These are phyloP conservation scores for Sebastolobus alascanus DNA, from an alignment of 2,797 vertebrate genomes.

Conservation along the genomic window DNA sequence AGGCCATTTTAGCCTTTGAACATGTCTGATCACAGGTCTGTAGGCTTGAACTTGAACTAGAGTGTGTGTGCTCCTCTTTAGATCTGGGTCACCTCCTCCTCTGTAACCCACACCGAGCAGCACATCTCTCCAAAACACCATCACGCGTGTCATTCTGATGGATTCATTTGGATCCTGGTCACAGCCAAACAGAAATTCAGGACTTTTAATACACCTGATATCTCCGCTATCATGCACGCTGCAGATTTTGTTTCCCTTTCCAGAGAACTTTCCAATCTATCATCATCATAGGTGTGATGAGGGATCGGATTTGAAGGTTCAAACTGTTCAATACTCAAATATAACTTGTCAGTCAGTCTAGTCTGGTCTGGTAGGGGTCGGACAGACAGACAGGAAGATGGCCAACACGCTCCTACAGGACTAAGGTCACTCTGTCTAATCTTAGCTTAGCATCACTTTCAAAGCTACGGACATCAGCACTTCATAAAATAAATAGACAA, in stretches of 20 bases:
- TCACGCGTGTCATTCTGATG: conserved; percentile 32
- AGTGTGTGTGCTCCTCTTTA: not conserved
- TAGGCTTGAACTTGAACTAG: not conserved
- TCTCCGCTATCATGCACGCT: not conserved
- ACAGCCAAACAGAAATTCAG: conserved; percentile 16
- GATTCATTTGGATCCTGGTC: conserved; percentile 11
- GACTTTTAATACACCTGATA: conserved; percentile 9
- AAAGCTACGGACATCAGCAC: conserved; percentile 39
- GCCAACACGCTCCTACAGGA: not conserved
- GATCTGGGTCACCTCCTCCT: conserved; percentile 1
- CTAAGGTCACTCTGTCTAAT: conserved; percentile 32
- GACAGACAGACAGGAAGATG: not conserved
- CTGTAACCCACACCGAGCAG: conserved; percentile 26
- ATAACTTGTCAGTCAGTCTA: conserved; percentile 2
- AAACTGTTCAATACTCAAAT: not conserved
- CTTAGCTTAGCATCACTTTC: conserved; percentile 44
- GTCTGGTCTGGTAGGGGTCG: not conserved
- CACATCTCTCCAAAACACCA: not conserved
- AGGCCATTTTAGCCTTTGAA: not conserved
- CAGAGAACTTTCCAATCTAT: conserved; percentile 16
- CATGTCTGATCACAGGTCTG: not conserved
- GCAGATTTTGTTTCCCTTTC: conserved; percentile 1
- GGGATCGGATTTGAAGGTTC: not conserved
- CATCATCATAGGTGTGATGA: not conserved
- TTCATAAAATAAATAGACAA: conserved; percentile 40